These are phyloP conservation scores for Diarsia brunnea DNA, from an alignment of 2,888 invertebrate genomes.

Conservation along the genomic window DNA sequence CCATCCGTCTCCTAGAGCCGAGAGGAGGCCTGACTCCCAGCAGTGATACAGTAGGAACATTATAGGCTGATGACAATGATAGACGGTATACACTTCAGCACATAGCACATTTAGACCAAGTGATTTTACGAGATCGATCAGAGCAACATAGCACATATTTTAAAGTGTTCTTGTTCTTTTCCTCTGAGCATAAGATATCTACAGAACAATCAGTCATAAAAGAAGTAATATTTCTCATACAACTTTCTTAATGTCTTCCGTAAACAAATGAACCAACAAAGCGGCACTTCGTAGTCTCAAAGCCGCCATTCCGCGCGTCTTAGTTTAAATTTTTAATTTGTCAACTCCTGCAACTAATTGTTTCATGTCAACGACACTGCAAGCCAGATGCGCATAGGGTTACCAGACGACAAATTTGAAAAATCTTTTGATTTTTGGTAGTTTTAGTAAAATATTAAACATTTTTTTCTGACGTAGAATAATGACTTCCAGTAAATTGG, in stretches of 20 bases:
- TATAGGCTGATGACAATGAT: neutral
- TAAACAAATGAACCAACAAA: constrained; percentile 45
- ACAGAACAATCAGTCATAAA: neutral
- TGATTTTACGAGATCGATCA: neutral
- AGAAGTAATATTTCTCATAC: constrained; percentile 13
- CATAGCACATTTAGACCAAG: neutral
- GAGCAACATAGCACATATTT: neutral
- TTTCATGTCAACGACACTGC: constrained; percentile 65
- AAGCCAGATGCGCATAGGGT: constrained; percentile 50
- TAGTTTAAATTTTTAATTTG: constrained; percentile 59
- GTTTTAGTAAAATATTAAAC: neutral
- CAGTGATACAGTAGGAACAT: too few relatives aligned
- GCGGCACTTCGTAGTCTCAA: constrained; percentile 34
- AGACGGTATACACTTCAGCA: neutral
- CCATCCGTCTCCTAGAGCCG: too few relatives aligned
- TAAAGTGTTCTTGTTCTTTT: neutral
- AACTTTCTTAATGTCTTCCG: constrained; percentile 39
- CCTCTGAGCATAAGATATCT: neutral
- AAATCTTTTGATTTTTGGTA: neutral
- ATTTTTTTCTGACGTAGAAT: neutral
- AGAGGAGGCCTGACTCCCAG: too few relatives aligned
- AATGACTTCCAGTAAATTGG: too few relatives aligned
- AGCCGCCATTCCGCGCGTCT: constrained; percentile 46
- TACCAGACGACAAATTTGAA: constrained; percentile 12
- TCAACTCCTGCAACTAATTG: constrained; percentile 64